A percentile compares a stretch with the other conserved stretches of the same genome.
Conservation (phyloP, 2,797 vertebrate genomes). For the Australoheros facetus region DNA sequence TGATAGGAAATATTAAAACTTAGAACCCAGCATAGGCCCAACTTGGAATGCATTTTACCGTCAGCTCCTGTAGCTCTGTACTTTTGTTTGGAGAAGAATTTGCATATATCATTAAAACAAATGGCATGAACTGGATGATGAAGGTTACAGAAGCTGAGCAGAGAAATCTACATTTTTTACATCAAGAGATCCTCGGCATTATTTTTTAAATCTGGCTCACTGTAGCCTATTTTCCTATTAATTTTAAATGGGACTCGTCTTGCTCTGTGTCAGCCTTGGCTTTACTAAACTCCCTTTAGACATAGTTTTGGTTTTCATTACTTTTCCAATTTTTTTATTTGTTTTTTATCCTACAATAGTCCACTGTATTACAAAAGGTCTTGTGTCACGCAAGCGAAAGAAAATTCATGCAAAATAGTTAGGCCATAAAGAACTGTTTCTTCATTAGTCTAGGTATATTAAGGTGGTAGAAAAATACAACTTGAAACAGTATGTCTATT, state of each 20-base stretch:
- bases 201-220: not conserved
- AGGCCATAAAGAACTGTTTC: not conserved
- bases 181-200: not conserved
- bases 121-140: not conserved
- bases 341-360: not conserved
- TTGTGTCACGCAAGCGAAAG: not conserved
- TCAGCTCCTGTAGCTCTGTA: not conserved
- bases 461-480: not conserved
- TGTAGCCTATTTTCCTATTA: not conserved
- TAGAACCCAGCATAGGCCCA: not conserved
- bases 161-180: not conserved
- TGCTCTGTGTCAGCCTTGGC: not conserved
- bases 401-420: rapidly evolving
- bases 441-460: not conserved
- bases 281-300: constrained; percentile 6
- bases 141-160: not conserved
- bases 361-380: not conserved
- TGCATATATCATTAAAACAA: not conserved
- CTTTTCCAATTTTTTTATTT: not conserved
- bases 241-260: not conserved
- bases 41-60: not conserved
- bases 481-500: not conserved
- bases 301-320: not conserved
- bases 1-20: not conserved
- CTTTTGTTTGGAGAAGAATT: not conserved